A percentile compares a stretch with the other conserved stretches of the same genome.
Conservation (phyloP, 1,140 invertebrate species). For the Polyergus mexicanus region DNA sequence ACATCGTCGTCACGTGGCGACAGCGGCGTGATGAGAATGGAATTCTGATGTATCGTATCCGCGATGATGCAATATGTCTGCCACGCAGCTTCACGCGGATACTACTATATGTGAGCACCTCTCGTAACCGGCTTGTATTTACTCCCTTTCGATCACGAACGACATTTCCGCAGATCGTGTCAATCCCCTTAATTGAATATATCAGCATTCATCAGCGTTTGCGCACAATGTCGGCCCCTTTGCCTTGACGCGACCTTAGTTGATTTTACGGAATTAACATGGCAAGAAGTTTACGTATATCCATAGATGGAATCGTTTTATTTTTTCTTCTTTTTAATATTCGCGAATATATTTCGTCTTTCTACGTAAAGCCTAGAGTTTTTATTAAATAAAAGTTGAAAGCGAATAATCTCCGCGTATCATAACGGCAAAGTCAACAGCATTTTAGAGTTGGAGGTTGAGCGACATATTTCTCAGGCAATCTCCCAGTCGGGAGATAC, state of each 20-base stretch:
- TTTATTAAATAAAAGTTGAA: no score
- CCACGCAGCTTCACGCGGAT: conserved; percentile 70
- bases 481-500: not conserved
- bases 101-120: conserved; percentile 54
- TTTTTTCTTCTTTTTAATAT: no score
- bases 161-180: conserved; percentile 76
- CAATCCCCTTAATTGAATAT: conserved; percentile 78
- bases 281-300: not conserved
- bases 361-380: no score
- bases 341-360: no score
- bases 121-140: conserved; percentile 36
- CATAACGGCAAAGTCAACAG: not conserved
- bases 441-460: not conserved
- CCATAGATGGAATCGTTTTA: not conserved
- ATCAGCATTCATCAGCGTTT: conserved; percentile 75
- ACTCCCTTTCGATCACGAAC: conserved; percentile 64
- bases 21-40: conserved; percentile 67
- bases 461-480: not conserved
- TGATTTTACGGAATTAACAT: not conserved
- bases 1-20: conserved; percentile 71
- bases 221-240: not conserved
- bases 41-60: conserved; percentile 83
- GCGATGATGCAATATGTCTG: conserved; percentile 82
- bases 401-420: not conserved
- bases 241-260: not conserved